Base-by-base conservation (phyloP, 2,113 vertebrate species). In the Pelvicachromis taeniatus region DNA sequence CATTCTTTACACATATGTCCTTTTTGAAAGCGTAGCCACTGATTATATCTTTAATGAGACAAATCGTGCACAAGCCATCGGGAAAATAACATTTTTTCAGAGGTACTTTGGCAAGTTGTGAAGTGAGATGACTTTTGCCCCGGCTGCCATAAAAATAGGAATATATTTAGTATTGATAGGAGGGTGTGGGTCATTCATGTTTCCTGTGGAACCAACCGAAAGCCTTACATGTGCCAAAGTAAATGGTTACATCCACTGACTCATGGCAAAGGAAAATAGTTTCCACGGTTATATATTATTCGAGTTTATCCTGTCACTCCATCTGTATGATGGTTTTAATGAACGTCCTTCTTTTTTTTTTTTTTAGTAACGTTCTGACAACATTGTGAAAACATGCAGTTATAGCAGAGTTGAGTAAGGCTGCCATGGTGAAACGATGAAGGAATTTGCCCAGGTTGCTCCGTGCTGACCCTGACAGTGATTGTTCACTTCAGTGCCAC, bases 121-220 rank as follows among this genome's bases (percentile, higher is more conserved):
- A 81, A 87, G 82, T 58, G 82, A 40, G 45, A 35, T 59, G n/a
- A 29, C 61, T 81, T 85, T 79, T 65, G 50, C 61, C 45, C 59
- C 19, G 17, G 13, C 21, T 55, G 31, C 55, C 50, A 56, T 80
- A 84, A 87, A 91, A 86, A 82, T 29, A 77, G 80, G 9, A 53
- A 58, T 53, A 79, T 86, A 65, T 87, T 77, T 78, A 89, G 73
- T 56, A 68, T 26, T 59, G 86, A 91, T 83, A 29, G 82, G 65
- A 87, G 88, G 91, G 89, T 82, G 91, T 90, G 87, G 88, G 61
- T 85, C 87, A 61, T 80, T 80, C 61, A 52, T 77, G 80, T 86
- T 93, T 94, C 94, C 90, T 90, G 85, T 93, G 88, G 86, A 92
- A 87, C 78, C 16, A 52, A 85, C 61, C 6, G 8, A 90, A 89